Conservation (phyloP, 2,888 invertebrate species). For the Unio pictorum region DNA sequence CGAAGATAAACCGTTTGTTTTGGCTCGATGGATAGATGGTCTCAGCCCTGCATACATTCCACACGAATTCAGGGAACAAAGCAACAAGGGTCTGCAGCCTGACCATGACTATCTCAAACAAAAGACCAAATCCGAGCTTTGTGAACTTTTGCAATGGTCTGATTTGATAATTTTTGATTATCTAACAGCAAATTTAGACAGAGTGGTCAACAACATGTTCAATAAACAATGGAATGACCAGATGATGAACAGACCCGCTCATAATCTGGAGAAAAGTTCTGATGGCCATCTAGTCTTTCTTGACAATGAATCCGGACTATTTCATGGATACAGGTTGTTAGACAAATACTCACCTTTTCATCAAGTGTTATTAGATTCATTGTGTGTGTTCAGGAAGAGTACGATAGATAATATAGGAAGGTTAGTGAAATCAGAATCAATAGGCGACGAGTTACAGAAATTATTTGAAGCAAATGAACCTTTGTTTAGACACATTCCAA, state of each 20-base stretch:
- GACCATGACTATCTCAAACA: too few relatives aligned
- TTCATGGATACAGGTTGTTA: slow-evolving; percentile 87
- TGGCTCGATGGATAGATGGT: slow-evolving; percentile 78
- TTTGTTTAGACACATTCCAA: slow-evolving; percentile 75
- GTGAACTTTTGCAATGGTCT: slow-evolving; percentile 83
- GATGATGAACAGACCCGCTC: slow-evolving; percentile 90
- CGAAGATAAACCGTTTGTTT: slow-evolving; percentile 83
- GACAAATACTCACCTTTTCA: slow-evolving; percentile 90
- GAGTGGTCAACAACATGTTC: slow-evolving; percentile 90
- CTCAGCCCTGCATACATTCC: slow-evolving; percentile 86
- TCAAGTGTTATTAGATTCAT: slow-evolving; percentile 81
- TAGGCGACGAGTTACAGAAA: slow-evolving; percentile 80
- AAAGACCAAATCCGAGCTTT: slow-evolving; percentile 32
- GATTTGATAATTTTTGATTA: slow-evolving; percentile 91
- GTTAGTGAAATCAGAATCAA: slow-evolving; percentile 76
- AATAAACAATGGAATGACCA: slow-evolving; percentile 92
- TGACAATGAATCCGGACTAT: slow-evolving; percentile 78
- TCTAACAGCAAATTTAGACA: slow-evolving; percentile 89
- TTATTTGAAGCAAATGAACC: slow-evolving; percentile 78
- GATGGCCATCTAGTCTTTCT: slow-evolving; percentile 83
- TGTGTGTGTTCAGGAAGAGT: slow-evolving; percentile 84
- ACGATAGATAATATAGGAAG: slow-evolving; percentile 80
- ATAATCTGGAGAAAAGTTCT: slow-evolving; percentile 83
- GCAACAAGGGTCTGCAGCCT: slow-evolving; percentile 4
- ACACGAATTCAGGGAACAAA: slow-evolving; percentile 79